A percentile compares a stretch with the other conserved stretches of the same genome.
These are phyloP conservation scores for Adelges cooleyi DNA, from an alignment of 1,140 invertebrate genomes.

Conservation along the genomic window DNA sequence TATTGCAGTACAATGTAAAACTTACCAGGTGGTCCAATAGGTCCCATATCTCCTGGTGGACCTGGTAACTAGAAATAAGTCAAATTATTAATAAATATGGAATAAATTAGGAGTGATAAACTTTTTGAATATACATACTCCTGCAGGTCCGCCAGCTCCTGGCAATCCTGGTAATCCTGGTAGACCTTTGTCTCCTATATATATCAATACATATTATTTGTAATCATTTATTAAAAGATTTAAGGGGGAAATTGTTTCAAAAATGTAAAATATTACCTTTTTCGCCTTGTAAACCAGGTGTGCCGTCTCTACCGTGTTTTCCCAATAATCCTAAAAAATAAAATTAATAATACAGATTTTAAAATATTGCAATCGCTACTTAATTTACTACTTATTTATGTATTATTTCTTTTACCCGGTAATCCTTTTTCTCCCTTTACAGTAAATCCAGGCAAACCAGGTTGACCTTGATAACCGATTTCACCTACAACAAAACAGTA, in stretches of 20 bases:
- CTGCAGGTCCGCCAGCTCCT: constrained; percentile 34
- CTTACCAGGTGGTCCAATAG: constrained; percentile 41
- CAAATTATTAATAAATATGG: no score
- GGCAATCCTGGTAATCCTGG: constrained; percentile 37
- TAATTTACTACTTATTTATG: no score
- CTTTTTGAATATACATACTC: constrained; percentile 30
- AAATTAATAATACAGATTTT: no score
- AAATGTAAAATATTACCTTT: constrained; percentile 31
- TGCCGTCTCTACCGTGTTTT: constrained; percentile 55
- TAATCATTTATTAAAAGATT: neutral
- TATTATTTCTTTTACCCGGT: constrained; percentile 39
- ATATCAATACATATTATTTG: neutral
- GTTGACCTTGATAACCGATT: constrained; percentile 45
- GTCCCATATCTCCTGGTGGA: constrained; percentile 31
- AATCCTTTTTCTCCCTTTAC: constrained; percentile 43
- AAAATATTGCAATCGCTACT: no score
- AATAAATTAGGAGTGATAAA: no score
- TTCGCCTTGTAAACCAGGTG: constrained; percentile 40
- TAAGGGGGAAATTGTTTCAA: neutral
- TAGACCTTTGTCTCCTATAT: constrained; percentile 38
- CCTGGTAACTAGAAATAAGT: constrained; percentile 38
- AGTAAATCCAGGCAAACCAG: constrained; percentile 45
- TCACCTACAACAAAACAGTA: constrained; percentile 40
- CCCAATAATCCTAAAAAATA: constrained; percentile 43
- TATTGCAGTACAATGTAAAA: no score